Evolutionary conservation across 2,888 invertebrate species (phyloP), one percentile per base, ranked within the genome.

Genomic region (Synergus japonicus): DNA sequence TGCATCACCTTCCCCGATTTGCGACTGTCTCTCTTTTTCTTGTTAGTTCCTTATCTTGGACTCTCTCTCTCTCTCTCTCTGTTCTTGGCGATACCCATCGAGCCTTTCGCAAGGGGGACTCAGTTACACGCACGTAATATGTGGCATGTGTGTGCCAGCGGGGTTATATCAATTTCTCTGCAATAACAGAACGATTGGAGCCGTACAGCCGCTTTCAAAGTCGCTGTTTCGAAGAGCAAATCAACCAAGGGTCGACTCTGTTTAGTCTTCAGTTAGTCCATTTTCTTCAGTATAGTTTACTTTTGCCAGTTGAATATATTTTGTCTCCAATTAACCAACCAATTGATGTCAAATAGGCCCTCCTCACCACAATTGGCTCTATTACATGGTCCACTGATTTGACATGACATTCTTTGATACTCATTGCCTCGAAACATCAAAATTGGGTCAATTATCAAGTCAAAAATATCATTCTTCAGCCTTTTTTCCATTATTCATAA

Each of bases 131-230:
- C 41, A 73, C 49, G 73, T 54, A 73, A 73, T 73, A 54, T 73
- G 73, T 73, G 49, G 73, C 73, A 73, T 73, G 73, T 73, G 73
- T 73, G 73, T 54, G 54, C 73, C 73, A 73, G 73, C 73, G 37
- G 73, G 73, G 73, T 73, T 73, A 73, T 54, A 73, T 73, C 54
- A 73, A 73, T 73, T 73, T 73, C 73, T 73, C 54, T 37, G 73
- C 73, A 73, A 73, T 73, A 73, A 73, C 73, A 73, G 73, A 73
- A 73, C 73, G 49, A 49, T 49, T 60, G 60, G 60, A 60, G 22
- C 18, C 22, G 60, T 60, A 60, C 60, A 60, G 60, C 60, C 60
- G 60, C 60, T 60, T 60, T 60, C 22, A 60, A 60, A 60, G 18
- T 60, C 60, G 22, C 60, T 73, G 73, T 37, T 54, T 37, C 73